A percentile compares a stretch with the other conserved stretches of the same genome.
phyloP scores from a whole-genome alignment of 64 coral and sea anemone genomes.

The Stylophora pistillata region DNA sequence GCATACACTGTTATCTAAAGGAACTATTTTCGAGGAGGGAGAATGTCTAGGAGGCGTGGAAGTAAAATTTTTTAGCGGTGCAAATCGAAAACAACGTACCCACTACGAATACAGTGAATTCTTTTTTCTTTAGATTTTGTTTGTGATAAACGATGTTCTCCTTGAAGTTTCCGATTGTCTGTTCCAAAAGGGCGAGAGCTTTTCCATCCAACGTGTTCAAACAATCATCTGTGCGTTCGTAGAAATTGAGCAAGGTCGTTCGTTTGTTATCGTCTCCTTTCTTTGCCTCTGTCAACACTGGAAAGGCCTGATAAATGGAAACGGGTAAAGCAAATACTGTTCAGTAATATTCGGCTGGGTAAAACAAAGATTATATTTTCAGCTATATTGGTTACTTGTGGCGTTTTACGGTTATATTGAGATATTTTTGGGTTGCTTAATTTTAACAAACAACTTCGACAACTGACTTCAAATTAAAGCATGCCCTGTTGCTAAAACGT shows the following conservation, averaged over 20 bases:
- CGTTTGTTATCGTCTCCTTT: neutral
- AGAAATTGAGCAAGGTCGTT: neutral
- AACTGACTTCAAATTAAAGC: too few species aligned
- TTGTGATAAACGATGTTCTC: neutral
- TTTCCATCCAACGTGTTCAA: neutral
- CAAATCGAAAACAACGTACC: neutral
- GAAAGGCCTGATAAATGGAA: neutral
- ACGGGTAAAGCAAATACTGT: neutral
- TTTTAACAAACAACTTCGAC: too few species aligned
- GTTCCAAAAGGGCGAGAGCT: neutral
- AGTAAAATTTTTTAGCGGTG: too few species aligned
- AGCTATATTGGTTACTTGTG: too few species aligned
- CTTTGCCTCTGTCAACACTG: neutral
- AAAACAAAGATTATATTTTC: too few species aligned
- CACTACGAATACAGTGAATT: constrained; percentile 6
- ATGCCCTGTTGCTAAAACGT: too few species aligned
- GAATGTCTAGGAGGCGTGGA: too few species aligned
- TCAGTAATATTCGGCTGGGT: too few species aligned
- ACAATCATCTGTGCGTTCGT: neutral
- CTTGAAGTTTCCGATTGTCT: neutral
- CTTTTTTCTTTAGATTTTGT: neutral
- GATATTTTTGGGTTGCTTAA: too few species aligned
- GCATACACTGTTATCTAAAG: too few species aligned
- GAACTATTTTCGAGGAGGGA: too few species aligned
- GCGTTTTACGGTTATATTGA: too few species aligned